Conservation (phyloP, 2,888 invertebrate species). For the Acronicta alni region DNA sequence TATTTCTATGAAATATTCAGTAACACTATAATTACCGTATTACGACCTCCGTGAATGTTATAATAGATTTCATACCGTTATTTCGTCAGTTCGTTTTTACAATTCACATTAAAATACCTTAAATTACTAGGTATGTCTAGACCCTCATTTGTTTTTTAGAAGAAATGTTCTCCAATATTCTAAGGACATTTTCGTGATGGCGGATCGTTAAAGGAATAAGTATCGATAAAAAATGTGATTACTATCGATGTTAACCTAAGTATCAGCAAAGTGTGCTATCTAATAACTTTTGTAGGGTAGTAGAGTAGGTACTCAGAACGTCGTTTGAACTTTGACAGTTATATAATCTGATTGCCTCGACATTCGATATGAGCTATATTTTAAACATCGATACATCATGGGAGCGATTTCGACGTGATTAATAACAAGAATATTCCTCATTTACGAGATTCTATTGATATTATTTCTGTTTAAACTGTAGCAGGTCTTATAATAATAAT, state of each 20-base stretch:
- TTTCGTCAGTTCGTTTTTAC: slow-evolving; percentile 68
- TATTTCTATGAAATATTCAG: slow-evolving; percentile 57
- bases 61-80: slow-evolving; percentile 59
- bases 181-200: slow-evolving; percentile 18
- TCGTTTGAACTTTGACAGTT: slow-evolving; percentile 46
- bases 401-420: slow-evolving; percentile 31
- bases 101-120: slow-evolving; percentile 49
- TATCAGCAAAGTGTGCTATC: background rate
- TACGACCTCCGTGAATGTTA: slow-evolving; percentile 53
- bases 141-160: slow-evolving; percentile 57
- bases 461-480: background rate
- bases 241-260: slow-evolving; percentile 8
- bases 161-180: background rate
- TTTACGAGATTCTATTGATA: slow-evolving; percentile 23
- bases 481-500: too few relatives aligned
- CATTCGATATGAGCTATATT: slow-evolving; percentile 50
- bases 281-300: slow-evolving; percentile 4
- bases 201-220: slow-evolving; percentile 2
- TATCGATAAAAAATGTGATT: slow-evolving; percentile 14
- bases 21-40: slow-evolving; percentile 53
- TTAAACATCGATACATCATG: slow-evolving; percentile 36
- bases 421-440: slow-evolving; percentile 23
- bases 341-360: slow-evolving; percentile 35
- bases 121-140: slow-evolving; percentile 55
- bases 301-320: background rate